Conservation (phyloP, 2,113 vertebrate species). For the Poeciliopsis retropinna region DNA sequence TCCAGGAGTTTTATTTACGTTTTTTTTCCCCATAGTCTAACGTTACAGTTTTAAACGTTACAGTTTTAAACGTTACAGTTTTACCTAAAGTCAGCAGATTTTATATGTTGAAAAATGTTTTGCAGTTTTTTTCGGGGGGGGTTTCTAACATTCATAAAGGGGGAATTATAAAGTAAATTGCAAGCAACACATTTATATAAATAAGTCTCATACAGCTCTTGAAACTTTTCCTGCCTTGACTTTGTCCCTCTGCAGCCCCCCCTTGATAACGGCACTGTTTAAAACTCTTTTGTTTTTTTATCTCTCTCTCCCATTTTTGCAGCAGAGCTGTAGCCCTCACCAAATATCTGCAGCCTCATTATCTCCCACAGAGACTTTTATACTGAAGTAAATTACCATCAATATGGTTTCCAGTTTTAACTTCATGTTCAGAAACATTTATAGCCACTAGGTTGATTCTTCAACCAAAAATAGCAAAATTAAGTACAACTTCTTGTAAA, state of each 20-base stretch:
- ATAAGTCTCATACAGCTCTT: background rate
- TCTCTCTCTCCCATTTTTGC: background rate
- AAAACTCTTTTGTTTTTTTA: too few relatives aligned
- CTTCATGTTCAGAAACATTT: background rate
- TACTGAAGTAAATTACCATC: background rate
- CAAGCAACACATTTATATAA: background rate
- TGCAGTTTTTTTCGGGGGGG: too few relatives aligned
- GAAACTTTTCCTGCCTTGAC: background rate
- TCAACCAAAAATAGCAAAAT: background rate
- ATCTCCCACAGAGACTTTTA: conserved; percentile 42
- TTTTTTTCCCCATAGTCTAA: too few relatives aligned
- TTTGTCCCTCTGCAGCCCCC: background rate
- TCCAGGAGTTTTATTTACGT: background rate
- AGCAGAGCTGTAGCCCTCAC: conserved; percentile 37
- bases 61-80: too few relatives aligned
- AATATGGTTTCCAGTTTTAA: background rate
- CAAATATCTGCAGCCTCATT: conserved; percentile 64
- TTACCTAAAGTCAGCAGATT: background rate
- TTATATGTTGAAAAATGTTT: background rate
- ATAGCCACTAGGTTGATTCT: background rate
- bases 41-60: too few relatives aligned
- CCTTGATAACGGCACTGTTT: background rate
- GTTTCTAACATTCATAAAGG: background rate
- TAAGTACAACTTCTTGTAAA: background rate
- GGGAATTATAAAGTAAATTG: background rate